Percentiles rank a stretch among this genome's conserved stretches.
Conservation (phyloP, 2,113 vertebrate species). For the Perca schrenkii region DNA sequence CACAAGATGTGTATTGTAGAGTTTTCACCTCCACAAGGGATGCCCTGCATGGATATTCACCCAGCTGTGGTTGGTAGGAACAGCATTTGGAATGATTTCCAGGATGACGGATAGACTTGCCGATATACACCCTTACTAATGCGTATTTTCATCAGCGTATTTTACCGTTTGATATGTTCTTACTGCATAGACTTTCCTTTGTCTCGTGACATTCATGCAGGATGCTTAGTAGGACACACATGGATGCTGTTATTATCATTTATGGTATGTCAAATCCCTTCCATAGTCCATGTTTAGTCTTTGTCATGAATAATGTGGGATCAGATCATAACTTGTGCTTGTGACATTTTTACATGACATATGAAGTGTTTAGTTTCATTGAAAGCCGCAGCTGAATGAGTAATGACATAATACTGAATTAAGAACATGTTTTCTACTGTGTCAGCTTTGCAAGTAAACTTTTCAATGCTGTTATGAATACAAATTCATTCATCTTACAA, state of each 20-base stretch:
- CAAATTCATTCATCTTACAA: background rate
- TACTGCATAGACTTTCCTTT: background rate
- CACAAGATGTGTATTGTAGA: background rate
- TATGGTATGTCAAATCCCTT: background rate
- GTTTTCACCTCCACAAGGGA: background rate
- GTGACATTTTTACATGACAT: background rate
- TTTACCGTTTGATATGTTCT: background rate
- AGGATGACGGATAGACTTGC: background rate
- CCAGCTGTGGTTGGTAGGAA: conserved; percentile 26
- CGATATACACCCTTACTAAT: background rate
- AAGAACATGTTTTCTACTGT: background rate
- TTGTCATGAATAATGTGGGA: background rate
- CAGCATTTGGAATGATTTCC: background rate
- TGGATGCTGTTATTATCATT: background rate
- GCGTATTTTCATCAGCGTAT: background rate
- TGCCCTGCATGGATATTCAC: conserved; percentile 16
- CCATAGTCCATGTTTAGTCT: background rate
- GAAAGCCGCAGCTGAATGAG: background rate
- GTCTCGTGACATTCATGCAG: background rate
- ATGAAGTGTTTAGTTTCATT: background rate
- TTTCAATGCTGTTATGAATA: background rate
- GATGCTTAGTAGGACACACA: background rate
- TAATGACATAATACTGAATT: background rate
- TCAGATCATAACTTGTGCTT: background rate
- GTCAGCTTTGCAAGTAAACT: background rate